Evolutionary conservation across 2,797 vertebrate species (phyloP), one percentile per base, ranked within the genome.

Genomic region (Enoplosus armatus): DNA sequence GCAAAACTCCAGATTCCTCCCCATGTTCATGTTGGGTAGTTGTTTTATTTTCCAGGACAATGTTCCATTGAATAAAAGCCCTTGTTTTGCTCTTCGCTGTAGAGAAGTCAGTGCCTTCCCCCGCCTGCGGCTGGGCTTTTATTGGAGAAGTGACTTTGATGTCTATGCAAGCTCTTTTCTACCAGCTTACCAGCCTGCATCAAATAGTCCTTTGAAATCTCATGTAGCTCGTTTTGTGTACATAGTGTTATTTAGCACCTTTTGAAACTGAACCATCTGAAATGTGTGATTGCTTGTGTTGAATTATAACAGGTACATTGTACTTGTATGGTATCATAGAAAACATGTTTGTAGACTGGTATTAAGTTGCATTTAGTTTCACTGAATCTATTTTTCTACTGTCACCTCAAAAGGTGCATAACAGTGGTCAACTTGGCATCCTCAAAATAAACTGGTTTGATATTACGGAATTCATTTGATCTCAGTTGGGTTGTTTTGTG

Each of bases 381-480:
- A 93, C 92, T 93, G 90, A 95, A 94, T 95, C 93, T 95, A 95
- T 96, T 96, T 96, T 96, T 96, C 94, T 95, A 96, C 94, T 95
- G 94, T 95, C 92, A 43, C 93, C 93, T 94, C 89, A 87, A 91
- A 93, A 90, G 92, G 93, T 93, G 91, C 93, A 68, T 88, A 93
- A 93, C 93, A 94, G 93, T 95, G 94, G 92, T 92, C 74, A 91
- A 94, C 90, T 91, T 91, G 88, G 91, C 92, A 94, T 94, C 93
- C 89, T 93, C 86, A 89, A 92, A 95, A 95, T 95, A 95, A 95
- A 95, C 85, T 87, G 91, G 91, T 95, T 95, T 91, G 89, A 92
- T 92, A 93, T 92, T 82, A 91, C 80, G 86, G 84, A 86, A 85
- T 71, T 78, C 12, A 71, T 54, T 54, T 65, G 55, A 77, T 80